phyloP scores from a whole-genome alignment of 2,888 invertebrate species.

The Euclidia mi region DNA sequence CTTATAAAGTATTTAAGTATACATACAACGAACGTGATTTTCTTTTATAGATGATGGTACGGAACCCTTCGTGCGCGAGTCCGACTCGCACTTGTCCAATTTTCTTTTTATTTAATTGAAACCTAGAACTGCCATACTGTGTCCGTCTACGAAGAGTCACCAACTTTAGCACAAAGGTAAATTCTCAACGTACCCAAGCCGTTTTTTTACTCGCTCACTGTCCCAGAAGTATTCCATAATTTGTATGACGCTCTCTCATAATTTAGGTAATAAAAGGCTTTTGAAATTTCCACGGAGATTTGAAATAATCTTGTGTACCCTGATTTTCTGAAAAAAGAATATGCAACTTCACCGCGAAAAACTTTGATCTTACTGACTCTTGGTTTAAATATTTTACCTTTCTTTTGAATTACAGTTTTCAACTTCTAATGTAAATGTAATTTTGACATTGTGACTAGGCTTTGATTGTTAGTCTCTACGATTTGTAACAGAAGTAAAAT shows the following conservation, averaged over 20 bases:
- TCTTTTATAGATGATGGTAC: too few species aligned
- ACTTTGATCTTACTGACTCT: conserved; percentile 41
- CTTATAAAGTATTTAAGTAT: too few species aligned
- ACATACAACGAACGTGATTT: too few species aligned
- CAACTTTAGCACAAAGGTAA: conserved; percentile 6
- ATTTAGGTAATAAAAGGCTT: conserved; percentile 50
- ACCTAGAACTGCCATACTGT: too few species aligned
- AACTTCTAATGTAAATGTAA: not conserved
- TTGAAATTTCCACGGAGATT: conserved; percentile 27
- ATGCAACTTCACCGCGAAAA: conserved; percentile 34
- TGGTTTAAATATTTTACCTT: conserved; percentile 41
- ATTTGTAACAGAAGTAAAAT: too few species aligned
- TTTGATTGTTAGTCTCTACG: too few species aligned
- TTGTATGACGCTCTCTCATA: conserved; percentile 42
- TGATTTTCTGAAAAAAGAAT: conserved; percentile 46
- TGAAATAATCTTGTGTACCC: conserved; percentile 39
- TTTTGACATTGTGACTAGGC: too few species aligned
- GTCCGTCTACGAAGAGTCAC: not conserved
- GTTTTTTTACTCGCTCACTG: conserved; percentile 13
- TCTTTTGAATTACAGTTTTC: not conserved
- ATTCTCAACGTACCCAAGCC: conserved; percentile 14
- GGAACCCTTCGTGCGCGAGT: too few species aligned
- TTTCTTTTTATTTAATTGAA: too few species aligned
- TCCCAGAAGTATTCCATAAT: conserved; percentile 38
- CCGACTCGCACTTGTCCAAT: too few species aligned